phyloP scores from a whole-genome alignment of 2,797 vertebrate genomes.

The Anomalospiza imberbis region DNA sequence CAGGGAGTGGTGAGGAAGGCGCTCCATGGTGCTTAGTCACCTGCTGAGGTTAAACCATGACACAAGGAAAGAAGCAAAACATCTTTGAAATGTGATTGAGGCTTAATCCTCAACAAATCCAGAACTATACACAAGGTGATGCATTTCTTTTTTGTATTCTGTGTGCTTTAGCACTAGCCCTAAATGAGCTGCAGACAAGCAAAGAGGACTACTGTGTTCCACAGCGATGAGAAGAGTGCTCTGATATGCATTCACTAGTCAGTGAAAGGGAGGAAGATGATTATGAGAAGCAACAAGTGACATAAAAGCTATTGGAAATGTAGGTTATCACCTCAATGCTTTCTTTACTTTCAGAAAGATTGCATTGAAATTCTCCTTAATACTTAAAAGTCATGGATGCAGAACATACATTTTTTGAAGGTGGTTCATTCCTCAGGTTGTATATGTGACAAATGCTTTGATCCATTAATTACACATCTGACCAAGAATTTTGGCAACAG shows the following conservation, averaged over 20 bases:
- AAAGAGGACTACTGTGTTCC: not conserved
- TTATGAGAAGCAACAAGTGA: not conserved
- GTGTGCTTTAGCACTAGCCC: not conserved
- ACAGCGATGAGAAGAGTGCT: not conserved
- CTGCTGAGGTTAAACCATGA: not conserved
- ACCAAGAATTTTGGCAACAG: not conserved
- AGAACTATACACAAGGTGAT: not conserved
- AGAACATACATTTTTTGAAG: not conserved
- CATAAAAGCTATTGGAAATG: not conserved
- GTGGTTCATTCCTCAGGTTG: fast-evolving
- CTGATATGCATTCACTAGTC: not conserved
- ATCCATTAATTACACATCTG: not conserved
- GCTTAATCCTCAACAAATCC: not conserved
- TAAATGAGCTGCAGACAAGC: not conserved
- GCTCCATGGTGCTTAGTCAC: not conserved
- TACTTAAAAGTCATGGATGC: not conserved
- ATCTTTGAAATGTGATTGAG: not conserved
- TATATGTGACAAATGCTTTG: not conserved
- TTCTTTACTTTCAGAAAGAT: not conserved
- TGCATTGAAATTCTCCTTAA: not conserved
- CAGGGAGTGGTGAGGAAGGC: not conserved
- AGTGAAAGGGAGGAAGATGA: not conserved
- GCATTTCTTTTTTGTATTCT: not conserved
- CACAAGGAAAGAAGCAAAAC: not conserved
- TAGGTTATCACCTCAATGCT: not conserved